These are phyloP conservation scores for Ceratosolen solmsi DNA, from an alignment of 1,140 invertebrate species.

Conservation along the genomic window DNA sequence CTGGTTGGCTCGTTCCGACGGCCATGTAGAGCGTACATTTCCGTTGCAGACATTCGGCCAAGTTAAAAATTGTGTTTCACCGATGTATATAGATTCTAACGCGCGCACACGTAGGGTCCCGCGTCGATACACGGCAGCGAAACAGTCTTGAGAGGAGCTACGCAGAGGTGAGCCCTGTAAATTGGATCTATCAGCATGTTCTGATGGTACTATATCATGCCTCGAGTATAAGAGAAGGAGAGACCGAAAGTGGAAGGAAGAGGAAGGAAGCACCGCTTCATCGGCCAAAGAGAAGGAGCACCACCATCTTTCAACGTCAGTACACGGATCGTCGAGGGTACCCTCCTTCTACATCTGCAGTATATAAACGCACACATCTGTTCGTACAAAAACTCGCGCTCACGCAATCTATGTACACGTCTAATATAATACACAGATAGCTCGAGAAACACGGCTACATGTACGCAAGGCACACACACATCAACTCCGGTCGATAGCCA, in stretches of 20 bases:
- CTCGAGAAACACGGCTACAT: not conserved
- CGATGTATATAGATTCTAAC: not conserved
- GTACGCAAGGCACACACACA: not conserved
- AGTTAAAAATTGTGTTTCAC: slow-evolving; percentile 55
- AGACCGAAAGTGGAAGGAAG: not conserved
- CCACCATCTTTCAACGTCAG: slow-evolving; percentile 69
- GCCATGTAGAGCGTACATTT: not conserved
- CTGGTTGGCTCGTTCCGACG: not conserved
- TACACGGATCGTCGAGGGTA: slow-evolving; percentile 48
- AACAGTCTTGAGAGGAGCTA: not conserved
- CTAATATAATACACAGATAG: not conserved
- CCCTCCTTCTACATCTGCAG: not conserved
- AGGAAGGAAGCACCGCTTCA: not conserved
- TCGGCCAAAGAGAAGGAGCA: slow-evolving; percentile 28
- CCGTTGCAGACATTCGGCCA: slow-evolving; percentile 38
- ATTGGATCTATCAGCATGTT: slow-evolving; percentile 73
- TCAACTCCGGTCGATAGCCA: slow-evolving; percentile 57
- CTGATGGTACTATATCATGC: slow-evolving; percentile 72
- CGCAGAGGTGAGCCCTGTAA: slow-evolving; percentile 53
- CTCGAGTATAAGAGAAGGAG: slow-evolving; percentile 47
- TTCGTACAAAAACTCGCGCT: not conserved
- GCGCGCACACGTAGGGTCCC: not conserved
- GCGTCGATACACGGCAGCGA: not conserved
- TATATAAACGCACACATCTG: not conserved
- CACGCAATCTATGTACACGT: not conserved